phyloP scores from a whole-genome alignment of 2,888 invertebrate genomes.

The Anticlea derivata region DNA sequence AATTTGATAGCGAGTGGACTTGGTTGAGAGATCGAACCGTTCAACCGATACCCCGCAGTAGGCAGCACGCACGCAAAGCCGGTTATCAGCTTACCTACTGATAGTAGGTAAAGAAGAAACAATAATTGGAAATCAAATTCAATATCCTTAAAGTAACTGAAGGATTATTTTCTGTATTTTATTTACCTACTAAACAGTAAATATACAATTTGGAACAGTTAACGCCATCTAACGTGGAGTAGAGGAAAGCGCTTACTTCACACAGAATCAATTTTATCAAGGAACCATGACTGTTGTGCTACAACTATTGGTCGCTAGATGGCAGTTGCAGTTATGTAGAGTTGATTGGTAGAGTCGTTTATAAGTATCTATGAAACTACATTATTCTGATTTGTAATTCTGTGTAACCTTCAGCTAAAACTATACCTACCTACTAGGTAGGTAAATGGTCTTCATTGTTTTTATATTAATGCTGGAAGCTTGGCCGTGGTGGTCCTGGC shows the following conservation, averaged over 20 bases:
- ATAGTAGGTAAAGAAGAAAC: conserved; percentile 17
- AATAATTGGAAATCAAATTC: background rate
- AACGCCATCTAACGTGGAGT: conserved; percentile 54
- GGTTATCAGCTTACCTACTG: conserved; percentile 17
- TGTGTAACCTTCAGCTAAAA: too few species aligned
- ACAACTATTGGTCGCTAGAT: conserved; percentile 50
- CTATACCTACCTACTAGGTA: too few species aligned
- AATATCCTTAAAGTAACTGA: background rate
- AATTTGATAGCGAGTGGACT: conserved; percentile 38
- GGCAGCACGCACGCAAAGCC: conserved; percentile 1
- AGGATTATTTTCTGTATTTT: background rate
- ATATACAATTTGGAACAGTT: conserved; percentile 19
- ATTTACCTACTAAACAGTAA: too few species aligned
- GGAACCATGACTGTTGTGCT: conserved; percentile 4
- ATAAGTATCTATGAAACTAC: too few species aligned
- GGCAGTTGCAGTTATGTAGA: conserved; percentile 38
- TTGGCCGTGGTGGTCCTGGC: too few species aligned
- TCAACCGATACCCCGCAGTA: conserved; percentile 8
- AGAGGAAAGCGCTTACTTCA: conserved; percentile 20
- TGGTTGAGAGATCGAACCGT: conserved; percentile 17
- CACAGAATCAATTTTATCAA: too few species aligned
- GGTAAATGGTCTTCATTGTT: too few species aligned
- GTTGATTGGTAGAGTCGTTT: conserved; percentile 4
- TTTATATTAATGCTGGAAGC: too few species aligned
- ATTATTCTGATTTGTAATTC: too few species aligned